Evolutionary conservation across 2,113 vertebrate species (phyloP).

Genomic region (Ramphastos sulfuratus): DNA sequence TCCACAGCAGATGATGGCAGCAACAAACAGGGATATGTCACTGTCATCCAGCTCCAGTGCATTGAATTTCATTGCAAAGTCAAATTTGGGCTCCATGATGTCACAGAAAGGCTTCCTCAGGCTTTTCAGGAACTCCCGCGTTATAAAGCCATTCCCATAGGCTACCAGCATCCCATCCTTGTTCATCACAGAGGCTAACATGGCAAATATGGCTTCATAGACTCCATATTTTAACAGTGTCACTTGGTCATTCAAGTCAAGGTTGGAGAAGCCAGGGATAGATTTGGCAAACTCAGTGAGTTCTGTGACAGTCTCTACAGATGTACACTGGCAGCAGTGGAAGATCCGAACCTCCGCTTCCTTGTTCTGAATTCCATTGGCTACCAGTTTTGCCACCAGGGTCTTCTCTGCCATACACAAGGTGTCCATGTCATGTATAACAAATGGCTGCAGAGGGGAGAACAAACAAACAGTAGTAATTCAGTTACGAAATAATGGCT

Average conservation of each 20-base stretch:
- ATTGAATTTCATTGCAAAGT: slow-evolving; percentile 98
- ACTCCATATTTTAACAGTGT: slow-evolving; percentile 95
- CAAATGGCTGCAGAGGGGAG: slow-evolving; percentile 85
- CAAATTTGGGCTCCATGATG: slow-evolving; percentile 99
- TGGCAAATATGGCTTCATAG: slow-evolving; percentile 95
- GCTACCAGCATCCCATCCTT: slow-evolving; percentile 97
- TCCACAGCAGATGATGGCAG: slow-evolving; percentile 97
- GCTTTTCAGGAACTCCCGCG: slow-evolving; percentile 96
- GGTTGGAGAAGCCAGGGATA: slow-evolving; percentile 88
- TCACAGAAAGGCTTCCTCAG: slow-evolving; percentile 93
- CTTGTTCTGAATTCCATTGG: slow-evolving; percentile 87
- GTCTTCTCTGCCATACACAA: slow-evolving; percentile 96
- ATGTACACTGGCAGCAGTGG: slow-evolving; percentile 96
- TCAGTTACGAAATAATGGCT: neutral
- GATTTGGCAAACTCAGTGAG: slow-evolving; percentile 97
- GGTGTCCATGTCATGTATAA: slow-evolving; percentile 98
- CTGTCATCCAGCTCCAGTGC: slow-evolving; percentile 94
- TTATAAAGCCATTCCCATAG: slow-evolving; percentile 94
- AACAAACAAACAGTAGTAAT: neutral
- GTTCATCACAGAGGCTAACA: slow-evolving; percentile 98
- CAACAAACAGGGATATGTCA: slow-evolving; percentile 96
- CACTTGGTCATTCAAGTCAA: slow-evolving; percentile 97
- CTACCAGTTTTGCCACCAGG: slow-evolving; percentile 90
- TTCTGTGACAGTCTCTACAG: slow-evolving; percentile 94
- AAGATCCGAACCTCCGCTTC: slow-evolving; percentile 94